These are phyloP conservation scores for Gavialis gangeticus DNA, from an alignment of 2,113 vertebrate species.

Conservation along the genomic window DNA sequence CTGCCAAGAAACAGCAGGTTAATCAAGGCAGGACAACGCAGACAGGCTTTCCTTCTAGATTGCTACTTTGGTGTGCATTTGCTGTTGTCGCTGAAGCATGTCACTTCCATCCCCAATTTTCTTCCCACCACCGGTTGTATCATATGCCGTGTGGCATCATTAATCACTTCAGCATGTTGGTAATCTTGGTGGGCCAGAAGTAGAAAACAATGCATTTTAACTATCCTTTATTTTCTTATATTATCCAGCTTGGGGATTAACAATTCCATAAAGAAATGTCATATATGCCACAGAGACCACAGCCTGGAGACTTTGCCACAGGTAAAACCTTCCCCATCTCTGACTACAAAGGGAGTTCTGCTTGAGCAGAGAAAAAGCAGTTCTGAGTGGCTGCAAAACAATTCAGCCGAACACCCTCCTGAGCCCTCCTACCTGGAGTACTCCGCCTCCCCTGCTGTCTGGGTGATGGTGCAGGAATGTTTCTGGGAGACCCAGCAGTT, in stretches of 20 bases:
- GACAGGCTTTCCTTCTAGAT: background rate
- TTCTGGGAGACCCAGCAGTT: slow-evolving; percentile 92
- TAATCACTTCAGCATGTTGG: background rate
- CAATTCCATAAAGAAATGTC: too few species aligned
- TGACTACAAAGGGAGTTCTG: background rate
- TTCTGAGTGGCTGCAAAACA: background rate
- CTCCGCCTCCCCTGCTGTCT: slow-evolving; percentile 89
- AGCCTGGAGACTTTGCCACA: background rate
- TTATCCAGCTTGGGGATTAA: too few species aligned
- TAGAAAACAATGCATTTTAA: background rate
- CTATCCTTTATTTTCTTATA: background rate
- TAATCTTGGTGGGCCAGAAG: background rate
- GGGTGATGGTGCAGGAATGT: slow-evolving; percentile 92
- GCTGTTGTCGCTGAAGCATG: background rate
- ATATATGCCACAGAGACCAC: background rate
- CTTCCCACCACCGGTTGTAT: background rate
- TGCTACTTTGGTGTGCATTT: background rate
- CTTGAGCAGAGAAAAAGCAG: background rate
- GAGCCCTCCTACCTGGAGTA: slow-evolving; percentile 86
- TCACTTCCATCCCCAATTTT: background rate
- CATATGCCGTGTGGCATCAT: background rate
- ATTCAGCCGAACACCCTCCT: background rate
- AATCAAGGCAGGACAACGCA: background rate
- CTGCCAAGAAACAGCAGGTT: slow-evolving; percentile 72
- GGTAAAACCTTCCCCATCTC: background rate